Base-by-base conservation (phyloP, 2,113 vertebrate species). In the Ammodytes marinus region DNA sequence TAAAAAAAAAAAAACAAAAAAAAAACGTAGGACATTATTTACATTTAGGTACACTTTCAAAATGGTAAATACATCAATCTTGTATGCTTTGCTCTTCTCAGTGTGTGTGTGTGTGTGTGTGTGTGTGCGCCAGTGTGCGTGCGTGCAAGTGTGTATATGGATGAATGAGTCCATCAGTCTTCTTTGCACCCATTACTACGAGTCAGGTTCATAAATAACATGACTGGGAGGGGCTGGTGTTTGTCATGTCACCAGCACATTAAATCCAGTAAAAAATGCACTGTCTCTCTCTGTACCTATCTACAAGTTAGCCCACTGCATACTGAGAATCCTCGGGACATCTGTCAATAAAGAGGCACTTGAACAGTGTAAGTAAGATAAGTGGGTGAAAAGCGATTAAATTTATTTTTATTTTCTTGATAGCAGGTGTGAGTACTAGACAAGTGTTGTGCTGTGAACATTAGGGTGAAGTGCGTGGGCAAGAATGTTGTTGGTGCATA, bases 101-200 rank as follows among this genome's bases (percentile, higher is more conserved):
- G 7, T 68, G 17, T 67, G 40, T 27, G 12, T 27, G 35, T 67
- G 64, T 46, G 35, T 67, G 64, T 46, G 47, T 61, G 73, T 27
- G 27, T 27, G 27, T 27, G 27, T 27, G 27, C 27, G 27, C 27
- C 27, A 27, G 27, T 27, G 27, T 50, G 79, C 58, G 55, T 52
- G 19, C n/a, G 35, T 42, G 10, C 46, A 17, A 15, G 47, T n/a
- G 49, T 37, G 69, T 43, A 50, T 42, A 64, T 47, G 77, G 71
- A 65, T 74, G 81, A 89, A 57, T 46, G 79, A 87, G 83, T 85
- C 86, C 90, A 94, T 95, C 92, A 87, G 80, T 94, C 89, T 89
- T 80, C 59, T 80, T 76, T 85, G 75, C 82, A 49, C 69, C 82
- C 91, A 85, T 94, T 93, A 94, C 90, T 90, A 90, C 69, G 79